Conservation (phyloP, 2,113 vertebrate genomes). For the Ochotona curzoniae region DNA sequence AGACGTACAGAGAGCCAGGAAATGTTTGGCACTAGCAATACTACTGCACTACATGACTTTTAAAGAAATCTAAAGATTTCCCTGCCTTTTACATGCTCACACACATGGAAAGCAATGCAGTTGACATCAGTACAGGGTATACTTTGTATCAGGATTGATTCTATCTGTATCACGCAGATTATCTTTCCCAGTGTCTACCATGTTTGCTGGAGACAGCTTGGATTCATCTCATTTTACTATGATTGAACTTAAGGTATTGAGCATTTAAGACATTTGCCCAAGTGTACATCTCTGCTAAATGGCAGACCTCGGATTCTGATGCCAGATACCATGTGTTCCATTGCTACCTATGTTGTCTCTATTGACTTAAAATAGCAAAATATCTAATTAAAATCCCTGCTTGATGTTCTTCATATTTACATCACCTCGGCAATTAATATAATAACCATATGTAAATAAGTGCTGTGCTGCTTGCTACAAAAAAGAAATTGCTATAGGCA, state of each 20-base stretch:
- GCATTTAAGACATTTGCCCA: not conserved
- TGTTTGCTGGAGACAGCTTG: not conserved
- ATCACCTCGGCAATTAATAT: not conserved
- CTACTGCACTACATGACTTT: not conserved
- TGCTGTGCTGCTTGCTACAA: not conserved
- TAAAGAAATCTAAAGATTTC: not conserved
- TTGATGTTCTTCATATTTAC: not conserved
- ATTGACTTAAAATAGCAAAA: not conserved
- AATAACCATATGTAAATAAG: not conserved
- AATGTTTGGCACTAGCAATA: not conserved
- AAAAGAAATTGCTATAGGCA: not conserved
- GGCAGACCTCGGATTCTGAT: not conserved
- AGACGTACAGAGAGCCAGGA: not conserved
- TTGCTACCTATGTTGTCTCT: not conserved
- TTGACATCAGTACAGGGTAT: not conserved
- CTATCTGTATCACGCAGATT: not conserved
- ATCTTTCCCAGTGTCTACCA: not conserved
- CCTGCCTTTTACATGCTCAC: not conserved
- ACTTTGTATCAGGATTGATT: not conserved
- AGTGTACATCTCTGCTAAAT: not conserved
- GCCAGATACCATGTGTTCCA: not conserved
- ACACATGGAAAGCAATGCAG: not conserved
- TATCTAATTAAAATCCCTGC: not conserved
- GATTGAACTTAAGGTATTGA: not conserved
- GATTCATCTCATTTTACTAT: not conserved